phyloP scores from a whole-genome alignment of 2,888 invertebrate species.

The Andrena minutula region DNA sequence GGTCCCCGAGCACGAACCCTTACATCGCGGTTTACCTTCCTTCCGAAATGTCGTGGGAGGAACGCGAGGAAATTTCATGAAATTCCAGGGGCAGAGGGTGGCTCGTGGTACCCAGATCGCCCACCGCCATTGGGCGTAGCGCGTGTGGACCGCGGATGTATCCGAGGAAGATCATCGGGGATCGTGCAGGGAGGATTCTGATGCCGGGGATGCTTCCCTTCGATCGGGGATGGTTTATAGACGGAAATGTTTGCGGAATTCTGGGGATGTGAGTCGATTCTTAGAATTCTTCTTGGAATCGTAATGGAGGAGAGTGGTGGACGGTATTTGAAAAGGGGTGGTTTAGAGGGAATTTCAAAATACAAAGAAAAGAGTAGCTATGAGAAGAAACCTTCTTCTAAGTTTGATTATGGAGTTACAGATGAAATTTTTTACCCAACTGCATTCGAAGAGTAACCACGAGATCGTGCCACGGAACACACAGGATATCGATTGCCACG shows the following conservation, averaged over 20 bases:
- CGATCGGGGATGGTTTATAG: not conserved
- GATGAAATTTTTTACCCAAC: no score
- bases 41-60: constrained; percentile 44
- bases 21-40: constrained; percentile 59
- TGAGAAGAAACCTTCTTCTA: no score
- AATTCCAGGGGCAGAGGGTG: constrained; percentile 20
- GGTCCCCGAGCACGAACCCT: constrained; percentile 39
- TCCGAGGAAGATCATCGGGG: not conserved
- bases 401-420: no score
- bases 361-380: no score
- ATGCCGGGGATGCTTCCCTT: not conserved
- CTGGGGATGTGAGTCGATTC: not conserved
- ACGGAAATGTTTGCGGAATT: not conserved
- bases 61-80: constrained; percentile 33
- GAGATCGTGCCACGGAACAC: not conserved
- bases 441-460: not conserved
- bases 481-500: constrained; percentile 39
- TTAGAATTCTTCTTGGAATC: no score
- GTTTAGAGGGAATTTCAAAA: no score
- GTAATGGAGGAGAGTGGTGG: not conserved
- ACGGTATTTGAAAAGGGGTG: not conserved
- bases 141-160: not conserved
- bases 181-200: not conserved
- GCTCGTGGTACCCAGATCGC: not conserved
- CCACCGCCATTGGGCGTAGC: not conserved